Base-by-base conservation (phyloP, 2,888 invertebrate genomes). In the Gortyna flavago region DNA sequence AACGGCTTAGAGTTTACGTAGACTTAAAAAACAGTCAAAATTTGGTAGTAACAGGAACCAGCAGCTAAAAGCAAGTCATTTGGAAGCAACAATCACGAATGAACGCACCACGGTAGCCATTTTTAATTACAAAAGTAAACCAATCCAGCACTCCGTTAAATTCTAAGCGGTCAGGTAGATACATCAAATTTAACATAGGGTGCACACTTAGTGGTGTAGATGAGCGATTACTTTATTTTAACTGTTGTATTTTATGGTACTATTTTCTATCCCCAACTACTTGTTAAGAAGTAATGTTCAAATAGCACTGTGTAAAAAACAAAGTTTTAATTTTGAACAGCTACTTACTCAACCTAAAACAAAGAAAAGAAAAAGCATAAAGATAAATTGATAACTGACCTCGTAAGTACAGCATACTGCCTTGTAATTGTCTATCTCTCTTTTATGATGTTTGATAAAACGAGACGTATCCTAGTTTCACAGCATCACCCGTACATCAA, bases 101-200 rank as follows among this genome's bases (percentile, higher is more conserved):
- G 79, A 64, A 70, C 72, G 80, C 83, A 83, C 69, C 80, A 83
- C 88, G 83, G 88, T 88, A 83, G 84, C 87, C 84, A 85, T 86
- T 87, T 90, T 90, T 90, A 90, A 90, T 89, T 91, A 90, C 83
- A 77, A 84, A 86, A 83, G 81, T 83, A 84, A 87, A 89, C 80
- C 85, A 89, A 91, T 87, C 85, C 90, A 91, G 86, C 87, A 87
- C 83, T 67, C 88, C 90, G 89, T 88, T 88, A 90, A 90, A 89
- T 90, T 89, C 83, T 84, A 87, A 85, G 85, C 85, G 87, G 88
- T 85, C 85, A 88, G 87, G 88, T 89, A 84, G 88, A 88, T 89
- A 83, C 81, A 88, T 88, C 89, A 89, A 89, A 89, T 84, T 78
- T 82, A 79, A 79, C 65, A 35, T 11, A 64, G 74, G 81, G 29